Conservation (phyloP, 2,113 vertebrate species). For the Drymodes brunneopygia region DNA sequence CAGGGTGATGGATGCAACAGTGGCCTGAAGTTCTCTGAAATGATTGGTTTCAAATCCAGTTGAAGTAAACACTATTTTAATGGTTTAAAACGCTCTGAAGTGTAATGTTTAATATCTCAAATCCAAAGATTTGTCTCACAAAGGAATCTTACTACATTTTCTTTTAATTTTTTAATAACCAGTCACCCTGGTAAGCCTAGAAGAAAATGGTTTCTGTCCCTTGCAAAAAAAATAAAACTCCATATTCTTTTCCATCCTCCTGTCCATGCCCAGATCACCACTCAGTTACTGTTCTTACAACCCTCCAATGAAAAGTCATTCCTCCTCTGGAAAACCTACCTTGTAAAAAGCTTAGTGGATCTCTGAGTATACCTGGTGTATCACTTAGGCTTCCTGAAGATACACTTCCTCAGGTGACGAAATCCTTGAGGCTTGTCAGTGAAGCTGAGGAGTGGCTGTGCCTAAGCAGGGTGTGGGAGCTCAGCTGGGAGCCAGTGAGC, state of each 20-base stretch:
- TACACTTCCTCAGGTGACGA: accelerated
- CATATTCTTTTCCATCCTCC: neutral
- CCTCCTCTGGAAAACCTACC: neutral
- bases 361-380: neutral
- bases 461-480: neutral
- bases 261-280: neutral
- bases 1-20: neutral
- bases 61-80: neutral
- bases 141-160: neutral
- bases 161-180: neutral
- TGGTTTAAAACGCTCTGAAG: neutral
- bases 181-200: neutral
- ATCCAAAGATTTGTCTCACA: neutral
- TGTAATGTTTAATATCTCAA: neutral
- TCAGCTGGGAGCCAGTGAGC: neutral
- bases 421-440: accelerated
- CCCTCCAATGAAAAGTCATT: neutral
- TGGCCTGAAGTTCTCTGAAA: neutral
- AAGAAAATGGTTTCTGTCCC: neutral
- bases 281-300: neutral
- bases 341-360: neutral
- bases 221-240: neutral
- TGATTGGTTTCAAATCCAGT: neutral
- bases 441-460: neutral
- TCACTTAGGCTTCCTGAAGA: neutral